phyloP scores from a whole-genome alignment of 2,888 invertebrate species.

The Trachelus iudaicus region DNA sequence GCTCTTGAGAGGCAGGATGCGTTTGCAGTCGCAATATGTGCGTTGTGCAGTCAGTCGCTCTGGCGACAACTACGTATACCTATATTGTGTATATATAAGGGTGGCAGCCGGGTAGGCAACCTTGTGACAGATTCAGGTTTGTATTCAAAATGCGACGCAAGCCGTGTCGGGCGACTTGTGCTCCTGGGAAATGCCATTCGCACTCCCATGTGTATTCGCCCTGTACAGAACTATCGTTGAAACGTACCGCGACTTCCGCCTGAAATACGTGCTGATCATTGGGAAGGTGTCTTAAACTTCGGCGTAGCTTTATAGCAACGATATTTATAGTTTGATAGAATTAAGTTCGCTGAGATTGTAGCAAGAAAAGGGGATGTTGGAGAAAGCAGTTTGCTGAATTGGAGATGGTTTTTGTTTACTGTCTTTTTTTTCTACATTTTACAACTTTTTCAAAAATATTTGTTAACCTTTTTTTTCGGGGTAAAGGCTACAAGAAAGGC shows the following conservation, averaged over 20 bases:
- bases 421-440: neutral
- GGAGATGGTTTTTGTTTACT: neutral
- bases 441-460: neutral
- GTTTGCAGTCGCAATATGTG: neutral
- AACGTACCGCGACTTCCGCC: neutral
- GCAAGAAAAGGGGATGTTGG: neutral
- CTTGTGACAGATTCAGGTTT: constrained; percentile 36
- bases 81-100: neutral
- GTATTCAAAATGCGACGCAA: constrained; percentile 45
- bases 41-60: neutral
- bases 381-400: neutral
- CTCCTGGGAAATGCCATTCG: neutral
- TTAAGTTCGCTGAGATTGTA: neutral
- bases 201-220: neutral
- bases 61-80: neutral
- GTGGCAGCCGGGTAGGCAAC: constrained; percentile 12
- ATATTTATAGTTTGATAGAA: neutral
- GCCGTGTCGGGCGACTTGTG: neutral
- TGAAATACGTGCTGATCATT: neutral
- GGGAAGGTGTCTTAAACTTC: neutral
- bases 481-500: neutral
- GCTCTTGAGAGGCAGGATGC: neutral
- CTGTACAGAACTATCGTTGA: neutral
- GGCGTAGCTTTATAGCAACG: neutral
- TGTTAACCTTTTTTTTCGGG: neutral